Base-by-base conservation (phyloP, 92 coral and sea anemone genomes). In the Epizoanthus stellaris region DNA sequence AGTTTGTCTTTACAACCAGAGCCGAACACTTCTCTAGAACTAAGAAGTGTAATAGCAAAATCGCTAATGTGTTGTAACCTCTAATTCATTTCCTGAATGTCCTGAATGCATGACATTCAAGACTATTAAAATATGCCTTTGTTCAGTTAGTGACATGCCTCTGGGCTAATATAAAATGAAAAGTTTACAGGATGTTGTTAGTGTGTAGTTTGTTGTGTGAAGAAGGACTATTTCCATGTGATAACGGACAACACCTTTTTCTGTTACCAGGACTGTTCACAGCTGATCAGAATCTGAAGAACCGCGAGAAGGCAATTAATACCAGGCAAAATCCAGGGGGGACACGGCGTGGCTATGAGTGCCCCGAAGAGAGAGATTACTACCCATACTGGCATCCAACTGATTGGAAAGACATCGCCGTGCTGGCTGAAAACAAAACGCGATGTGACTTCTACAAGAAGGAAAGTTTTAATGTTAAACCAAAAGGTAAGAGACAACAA, bases 311-410 rank as follows among this genome's bases (percentile, higher is more conserved):
- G 74, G 90, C 95, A 25, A 92, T 87, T 61, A 92, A 91, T 82
- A 96, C 99, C 40, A 93, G 99, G 38, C 99, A 96, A 89, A 96
- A 96, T 61, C 90, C 99, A 49, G 91, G 90, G 53, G 99, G 99
- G 10, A 91, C 93, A 42, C 90, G 96, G 30, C 92, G 93, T 82
- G 99, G 99, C 16, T 96, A 94, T 53, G 99, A 96, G 82, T 96
- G 99, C 63, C 98, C 99, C 6, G 99, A 96, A 80, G 99, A 96
- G 86, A 82, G 98, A 42, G 99, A 96, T 34, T 94, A 94, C 63
- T 97, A 94, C 61, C 99, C 99, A 23, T 96, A 96, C 88, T 96
- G 93, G 93, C 99, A 96, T 79, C 98, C 98, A 7, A 94, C 97
- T n/a, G 94, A 91, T 12, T 96, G 99, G 99, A 97, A 94, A 73